These are phyloP conservation scores for Xenopus laevis DNA, from an alignment of 2,113 vertebrate species.

Conservation along the genomic window DNA sequence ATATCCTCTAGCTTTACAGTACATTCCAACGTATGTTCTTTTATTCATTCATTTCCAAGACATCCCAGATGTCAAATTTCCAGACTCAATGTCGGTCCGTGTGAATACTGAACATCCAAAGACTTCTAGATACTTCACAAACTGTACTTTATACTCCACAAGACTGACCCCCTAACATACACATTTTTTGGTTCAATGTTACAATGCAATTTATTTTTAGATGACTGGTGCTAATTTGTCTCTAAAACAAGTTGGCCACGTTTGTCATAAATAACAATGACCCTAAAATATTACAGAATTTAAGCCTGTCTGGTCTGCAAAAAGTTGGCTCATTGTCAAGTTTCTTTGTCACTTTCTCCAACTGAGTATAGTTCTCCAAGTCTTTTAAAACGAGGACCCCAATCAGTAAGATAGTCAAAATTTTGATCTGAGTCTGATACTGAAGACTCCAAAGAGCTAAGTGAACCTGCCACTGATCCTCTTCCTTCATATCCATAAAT, in stretches of 20 bases:
- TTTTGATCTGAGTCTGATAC: constrained; percentile 98
- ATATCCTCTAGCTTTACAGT: constrained; percentile 64
- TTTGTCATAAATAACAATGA: constrained; percentile 85
- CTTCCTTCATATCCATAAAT: constrained; percentile 97
- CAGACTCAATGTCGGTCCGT: constrained; percentile 81
- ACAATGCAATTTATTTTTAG: constrained; percentile 85
- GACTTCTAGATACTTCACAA: constrained; percentile 96
- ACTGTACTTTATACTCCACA: constrained; percentile 97
- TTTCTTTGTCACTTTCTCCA: constrained; percentile 95
- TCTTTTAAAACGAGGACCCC: constrained; percentile 98
- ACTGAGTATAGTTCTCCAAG: constrained; percentile 98
- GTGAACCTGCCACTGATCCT: constrained; percentile 89
- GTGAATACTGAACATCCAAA: constrained; percentile 92
- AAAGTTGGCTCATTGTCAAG: constrained; percentile 84
- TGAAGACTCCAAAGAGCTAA: constrained; percentile 92
- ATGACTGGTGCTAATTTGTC: constrained; percentile 91
- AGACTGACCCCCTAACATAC: constrained; percentile 96
- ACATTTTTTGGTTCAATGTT: constrained; percentile 90
- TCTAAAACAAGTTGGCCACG: constrained; percentile 88
- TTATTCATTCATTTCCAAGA: not conserved
- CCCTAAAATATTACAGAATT: constrained; percentile 89
- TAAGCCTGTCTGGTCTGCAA: constrained; percentile 71
- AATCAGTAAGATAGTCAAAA: constrained; percentile 99
- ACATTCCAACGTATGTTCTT: constrained; percentile 60
- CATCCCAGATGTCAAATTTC: constrained; percentile 71